Percentiles rank a stretch among this genome's conserved stretches.
Conservation (phyloP, 2,888 invertebrate genomes). For the Ectropis crepuscularia region DNA sequence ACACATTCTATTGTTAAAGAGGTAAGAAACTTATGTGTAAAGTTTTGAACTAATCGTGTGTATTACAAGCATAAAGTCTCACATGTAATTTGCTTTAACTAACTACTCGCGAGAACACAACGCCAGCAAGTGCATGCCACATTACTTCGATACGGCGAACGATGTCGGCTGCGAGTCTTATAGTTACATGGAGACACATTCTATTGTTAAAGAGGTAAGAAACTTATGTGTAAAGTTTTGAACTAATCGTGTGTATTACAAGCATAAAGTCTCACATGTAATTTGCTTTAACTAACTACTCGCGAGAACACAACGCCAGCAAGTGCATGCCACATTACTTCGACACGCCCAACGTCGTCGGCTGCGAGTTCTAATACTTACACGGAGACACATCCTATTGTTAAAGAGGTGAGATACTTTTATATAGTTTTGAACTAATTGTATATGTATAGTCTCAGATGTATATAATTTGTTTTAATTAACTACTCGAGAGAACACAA, state of each 20-base stretch:
- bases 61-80: no score
- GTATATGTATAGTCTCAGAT: no score
- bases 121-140: slow-evolving; percentile 60
- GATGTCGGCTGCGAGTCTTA: slow-evolving; percentile 69
- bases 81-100: slow-evolving; percentile 42
- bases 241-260: no score
- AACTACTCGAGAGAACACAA: slow-evolving; percentile 54
- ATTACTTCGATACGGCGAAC: slow-evolving; percentile 67
- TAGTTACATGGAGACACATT: slow-evolving; percentile 75
- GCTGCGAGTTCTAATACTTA: slow-evolving; percentile 72
- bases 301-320: slow-evolving; percentile 50
- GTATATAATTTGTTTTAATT: slow-evolving; percentile 45
- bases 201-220: slow-evolving; percentile 77
- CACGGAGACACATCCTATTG: slow-evolving; percentile 76
- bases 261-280: no score
- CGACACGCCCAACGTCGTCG: slow-evolving; percentile 65
- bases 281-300: slow-evolving; percentile 53
- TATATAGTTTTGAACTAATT: no score
- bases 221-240: no score
- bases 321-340: slow-evolving; percentile 67
- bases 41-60: no score
- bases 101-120: slow-evolving; percentile 54
- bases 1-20: slow-evolving; percentile 79
- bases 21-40: slow-evolving; percentile 56
- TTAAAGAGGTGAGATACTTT: slow-evolving; percentile 67